These are phyloP conservation scores for Diabrotica balteata DNA, from an alignment of 2,888 invertebrate genomes.

Conservation along the genomic window DNA sequence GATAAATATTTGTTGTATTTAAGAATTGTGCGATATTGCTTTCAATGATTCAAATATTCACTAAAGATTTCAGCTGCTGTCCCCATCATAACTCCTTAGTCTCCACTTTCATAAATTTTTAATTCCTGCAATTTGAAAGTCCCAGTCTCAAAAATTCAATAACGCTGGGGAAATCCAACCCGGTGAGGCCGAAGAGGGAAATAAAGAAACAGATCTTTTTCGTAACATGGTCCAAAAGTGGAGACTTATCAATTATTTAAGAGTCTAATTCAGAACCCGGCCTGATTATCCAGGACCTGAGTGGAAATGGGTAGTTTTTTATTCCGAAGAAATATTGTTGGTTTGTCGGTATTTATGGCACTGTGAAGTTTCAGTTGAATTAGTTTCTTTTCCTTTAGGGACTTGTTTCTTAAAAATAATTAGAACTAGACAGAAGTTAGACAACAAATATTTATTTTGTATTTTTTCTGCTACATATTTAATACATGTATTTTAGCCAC, in stretches of 20 bases:
- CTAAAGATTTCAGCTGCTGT: not conserved
- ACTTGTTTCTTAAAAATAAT: no score
- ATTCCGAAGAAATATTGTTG: no score
- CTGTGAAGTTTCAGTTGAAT: no score
- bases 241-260: slow-evolving; percentile 51
- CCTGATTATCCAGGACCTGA: slow-evolving; percentile 42
- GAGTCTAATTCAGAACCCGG: slow-evolving; percentile 53
- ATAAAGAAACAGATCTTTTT: slow-evolving; percentile 19
- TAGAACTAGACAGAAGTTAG: no score
- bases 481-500: no score
- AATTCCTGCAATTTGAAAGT: slow-evolving; percentile 22
- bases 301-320: not conserved
- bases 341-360: no score
- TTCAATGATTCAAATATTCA: no score
- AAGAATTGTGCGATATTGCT: no score
- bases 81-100: not conserved
- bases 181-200: slow-evolving; percentile 1
- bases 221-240: slow-evolving; percentile 28
- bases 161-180: slow-evolving; percentile 22
- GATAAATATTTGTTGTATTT: no score
- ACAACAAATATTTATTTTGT: no score
- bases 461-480: no score
- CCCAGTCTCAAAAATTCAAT: slow-evolving; percentile 23
- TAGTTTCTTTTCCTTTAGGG: no score
- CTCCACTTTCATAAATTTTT: slow-evolving; percentile 21